A percentile compares a stretch with the other conserved stretches of the same genome.
These are phyloP conservation scores for Clavelina lepadiformis DNA, from an alignment of 23 tunicate genomes.

Conservation along the genomic window DNA sequence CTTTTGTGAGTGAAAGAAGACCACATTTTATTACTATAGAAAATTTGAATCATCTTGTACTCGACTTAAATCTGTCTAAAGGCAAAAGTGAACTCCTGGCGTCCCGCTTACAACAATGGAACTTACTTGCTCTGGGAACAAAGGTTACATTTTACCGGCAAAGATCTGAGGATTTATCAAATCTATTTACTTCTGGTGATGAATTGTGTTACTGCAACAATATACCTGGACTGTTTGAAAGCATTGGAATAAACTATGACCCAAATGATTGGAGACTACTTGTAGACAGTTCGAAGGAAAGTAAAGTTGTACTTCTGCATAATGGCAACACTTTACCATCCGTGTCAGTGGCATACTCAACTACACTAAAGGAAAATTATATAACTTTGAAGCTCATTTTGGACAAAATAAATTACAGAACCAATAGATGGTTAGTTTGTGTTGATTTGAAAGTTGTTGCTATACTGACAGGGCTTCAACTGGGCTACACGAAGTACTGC, in stretches of 20 bases:
- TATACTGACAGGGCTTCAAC: slow-evolving; percentile 14
- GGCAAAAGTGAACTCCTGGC: slow-evolving; percentile 24
- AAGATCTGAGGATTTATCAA: slow-evolving; percentile 4
- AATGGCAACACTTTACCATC: slow-evolving; percentile 31
- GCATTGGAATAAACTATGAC: slow-evolving; percentile 1
- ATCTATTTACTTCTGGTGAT: slow-evolving; percentile 2
- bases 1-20: too few relatives aligned
- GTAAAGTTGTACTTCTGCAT: slow-evolving; percentile 29
- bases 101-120: slow-evolving; percentile 13
- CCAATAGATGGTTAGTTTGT: slow-evolving; percentile 28
- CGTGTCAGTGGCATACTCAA: slow-evolving; percentile 28
- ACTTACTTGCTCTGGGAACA: slow-evolving; percentile 5
- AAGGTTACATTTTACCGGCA: slow-evolving; percentile 3
- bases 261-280: slow-evolving; percentile 5
- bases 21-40: slow-evolving; percentile 11
- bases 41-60: slow-evolving; percentile 15
- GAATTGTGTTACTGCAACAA: slow-evolving; percentile 15
- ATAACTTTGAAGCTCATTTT: slow-evolving; percentile 11
- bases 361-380: slow-evolving; percentile 28
- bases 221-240: slow-evolving; percentile 14
- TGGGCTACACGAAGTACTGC: slow-evolving; percentile 31
- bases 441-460: slow-evolving; percentile 27
- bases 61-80: slow-evolving; percentile 3
- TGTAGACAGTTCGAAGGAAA: too few relatives aligned
- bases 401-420: slow-evolving; percentile 22